Evolutionary conservation across 2,797 vertebrate species (phyloP), one percentile per base, ranked within the genome.

Genomic region (Botia kubotai): DNA sequence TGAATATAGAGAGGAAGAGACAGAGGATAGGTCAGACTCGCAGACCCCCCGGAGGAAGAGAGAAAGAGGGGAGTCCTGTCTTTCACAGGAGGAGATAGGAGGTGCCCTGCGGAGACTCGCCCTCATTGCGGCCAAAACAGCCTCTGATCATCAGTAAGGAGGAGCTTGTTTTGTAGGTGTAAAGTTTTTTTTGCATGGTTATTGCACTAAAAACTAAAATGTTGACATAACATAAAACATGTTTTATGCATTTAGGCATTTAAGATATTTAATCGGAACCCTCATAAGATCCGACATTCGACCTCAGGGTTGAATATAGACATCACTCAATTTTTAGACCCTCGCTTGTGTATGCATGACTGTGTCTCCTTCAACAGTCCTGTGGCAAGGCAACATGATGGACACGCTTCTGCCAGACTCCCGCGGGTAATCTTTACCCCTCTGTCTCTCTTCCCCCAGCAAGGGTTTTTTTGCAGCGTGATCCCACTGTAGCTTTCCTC

Each of bases 21-120:
- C 33, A 36, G 21, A 76, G 69, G 23, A 81, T 79, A 79, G 88
- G 87, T 83, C 72, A 88, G 81, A 36, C 58, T 72, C 79, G 46
- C 75, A 78, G 70, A 87, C 83, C 87, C 89, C 88, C n/a, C n/a
- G n/a, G n/a, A n/a, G n/a, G n/a, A n/a, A 81, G 89, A 89, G 87
- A 33, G 33, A 77, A 79, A 87, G 81, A 85, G 80, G 80, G 79
- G 66, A 83, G 86, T 43, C 71, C 62, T 80, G 74, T 63, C 58
- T 67, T 63, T 80, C 78, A 67, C 50, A 33, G 75, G n/a, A 72
- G 53, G 60, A 81, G n/a, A n/a, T n/a, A n/a, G n/a, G n/a, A n/a
- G n/a, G n/a, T n/a, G n/a, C n/a, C n/a, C n/a, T n/a, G n/a, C n/a
- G n/a, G n/a, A n/a, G 77, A 88, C 87, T 85, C 79, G 87, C 93